Percentiles rank a stretch among this genome's conserved stretches.
phyloP scores from a whole-genome alignment of 2,888 invertebrate species.

The Agrilus mali region DNA sequence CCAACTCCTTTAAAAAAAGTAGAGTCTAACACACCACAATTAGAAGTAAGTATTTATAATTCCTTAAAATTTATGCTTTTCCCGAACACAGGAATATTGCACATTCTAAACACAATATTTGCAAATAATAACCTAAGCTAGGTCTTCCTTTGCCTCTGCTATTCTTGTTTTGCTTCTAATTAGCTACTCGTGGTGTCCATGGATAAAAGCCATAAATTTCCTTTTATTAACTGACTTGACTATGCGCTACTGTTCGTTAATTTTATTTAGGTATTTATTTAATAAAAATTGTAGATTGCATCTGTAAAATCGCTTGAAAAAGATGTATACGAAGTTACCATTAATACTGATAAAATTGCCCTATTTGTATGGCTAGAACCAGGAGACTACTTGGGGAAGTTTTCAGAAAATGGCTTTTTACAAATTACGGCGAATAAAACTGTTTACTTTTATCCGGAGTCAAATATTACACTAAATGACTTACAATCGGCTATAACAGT shows the following conservation, averaged over 20 bases:
- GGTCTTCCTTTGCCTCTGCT: too few species aligned
- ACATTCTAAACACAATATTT: too few species aligned
- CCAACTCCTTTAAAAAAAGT: constrained; percentile 45
- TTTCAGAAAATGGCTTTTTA: constrained; percentile 64
- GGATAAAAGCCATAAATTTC: too few species aligned
- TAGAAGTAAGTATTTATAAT: constrained; percentile 36
- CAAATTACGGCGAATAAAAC: constrained; percentile 19
- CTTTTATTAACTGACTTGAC: too few species aligned
- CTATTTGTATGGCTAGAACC: constrained; percentile 61
- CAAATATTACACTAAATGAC: constrained; percentile 13
- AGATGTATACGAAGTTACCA: constrained; percentile 25
- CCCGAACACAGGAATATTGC: too few species aligned
- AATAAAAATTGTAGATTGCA: constrained; percentile 14
- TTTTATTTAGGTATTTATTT: background rate
- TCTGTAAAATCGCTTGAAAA: constrained; percentile 15
- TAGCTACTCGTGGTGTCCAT: too few species aligned
- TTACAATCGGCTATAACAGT: constrained; percentile 21
- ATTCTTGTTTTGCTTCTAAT: too few species aligned
- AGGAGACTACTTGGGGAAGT: constrained; percentile 42
- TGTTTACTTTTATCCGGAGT: constrained; percentile 20
- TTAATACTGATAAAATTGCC: constrained; percentile 41
- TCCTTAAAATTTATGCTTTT: background rate
- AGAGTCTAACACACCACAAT: constrained; percentile 38
- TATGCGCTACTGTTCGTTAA: too few species aligned
- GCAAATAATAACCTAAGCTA: too few species aligned